Base-by-base conservation (phyloP, 2,113 vertebrate species). In the Dasyurus viverrinus region DNA sequence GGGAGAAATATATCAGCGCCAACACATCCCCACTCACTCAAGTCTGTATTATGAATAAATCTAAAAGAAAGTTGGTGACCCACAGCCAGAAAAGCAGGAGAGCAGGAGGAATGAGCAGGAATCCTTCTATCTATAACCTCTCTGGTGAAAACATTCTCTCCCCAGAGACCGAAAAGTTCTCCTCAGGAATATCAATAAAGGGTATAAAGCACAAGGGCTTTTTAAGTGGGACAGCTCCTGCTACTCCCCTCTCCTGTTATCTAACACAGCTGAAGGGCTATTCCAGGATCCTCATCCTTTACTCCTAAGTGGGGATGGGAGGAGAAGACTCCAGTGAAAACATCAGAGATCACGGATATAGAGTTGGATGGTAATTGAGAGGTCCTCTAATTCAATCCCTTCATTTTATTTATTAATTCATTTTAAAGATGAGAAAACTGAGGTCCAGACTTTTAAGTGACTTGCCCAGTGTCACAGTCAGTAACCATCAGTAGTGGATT, bases 1-100 rank as follows among this genome's bases (percentile, higher is more conserved):
- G 57, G 89, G 60, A 96, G 94, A 48, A 84, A 95, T 92, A 95
- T 55, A 95, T 89, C 90, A n/a, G 89, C 50, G 10, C 42, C 91
- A 54, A 93, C 0, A 89, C 90, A 89, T 84, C 27, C 14, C 92
- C 22, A 12, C 42, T 7, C 30, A 0, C 0, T 3, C 8, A 90
- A 50, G 1, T 52, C 92, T 0, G 0, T 46, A 55, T 54, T 95
- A 47, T 90, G 89, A 95, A 36, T 30, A 93, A 94, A 90, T 84
- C 91, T 90, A 27, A 9, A 23, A 53, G 54, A 90, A 93, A 95
- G 14, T 30, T 1, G 9, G 91, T 52, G 54, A 11, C 25, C 16
- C 22, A 2, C 3, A 12, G 90, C 53, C 89, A 76, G 53, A 50
- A 53, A 26, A 57, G 24, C 0, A 0, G 30, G 47, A 27, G 30